Evolutionary conservation across 2,888 invertebrate genomes (phyloP).

Genomic region (Drosophila differens): DNA sequence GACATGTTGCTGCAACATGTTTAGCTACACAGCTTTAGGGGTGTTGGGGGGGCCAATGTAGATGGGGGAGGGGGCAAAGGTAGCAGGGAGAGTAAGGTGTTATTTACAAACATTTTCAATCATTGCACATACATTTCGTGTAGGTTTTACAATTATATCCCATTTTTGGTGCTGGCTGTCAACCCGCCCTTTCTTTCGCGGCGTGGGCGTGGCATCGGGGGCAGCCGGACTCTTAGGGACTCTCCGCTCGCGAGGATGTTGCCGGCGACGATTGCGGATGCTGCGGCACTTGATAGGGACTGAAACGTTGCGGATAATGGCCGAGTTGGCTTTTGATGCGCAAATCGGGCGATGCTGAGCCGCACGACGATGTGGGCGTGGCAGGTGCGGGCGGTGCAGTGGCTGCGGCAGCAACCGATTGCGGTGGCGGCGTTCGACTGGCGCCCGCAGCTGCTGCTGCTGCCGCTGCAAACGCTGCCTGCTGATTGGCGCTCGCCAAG

Average conservation of each 20-base stretch:
- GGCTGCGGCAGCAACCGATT: constrained; percentile 47
- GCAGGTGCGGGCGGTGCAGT: constrained; percentile 74
- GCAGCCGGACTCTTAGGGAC: constrained; percentile 51
- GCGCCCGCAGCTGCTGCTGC: constrained; percentile 78
- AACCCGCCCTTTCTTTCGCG: not conserved
- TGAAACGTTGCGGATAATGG: constrained; percentile 82
- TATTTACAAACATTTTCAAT: constrained; percentile 68
- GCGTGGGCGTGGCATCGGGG: constrained; percentile 3
- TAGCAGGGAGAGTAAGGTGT: constrained; percentile 14
- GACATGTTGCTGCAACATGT: constrained; percentile 73
- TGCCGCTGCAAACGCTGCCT: constrained; percentile 82
- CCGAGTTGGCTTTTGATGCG: constrained; percentile 83
- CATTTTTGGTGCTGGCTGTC: not conserved
- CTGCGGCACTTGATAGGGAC: constrained; percentile 83
- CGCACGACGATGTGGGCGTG: constrained; percentile 85
- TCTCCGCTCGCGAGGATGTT: constrained; percentile 65
- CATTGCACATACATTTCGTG: constrained; percentile 76
- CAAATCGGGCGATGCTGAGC: constrained; percentile 85
- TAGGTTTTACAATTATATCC: constrained; percentile 4
- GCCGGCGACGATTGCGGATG: constrained; percentile 72
- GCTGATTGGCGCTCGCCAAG: constrained; percentile 84
- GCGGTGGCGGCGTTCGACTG: constrained; percentile 78
- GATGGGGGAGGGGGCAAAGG: not conserved
- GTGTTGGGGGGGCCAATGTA: not conserved
- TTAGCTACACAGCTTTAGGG: constrained; percentile 34